Evolutionary conservation across 2,113 vertebrate species (phyloP), one percentile per base, ranked within the genome.

Genomic region (Paradoxurus hermaphroditus): DNA sequence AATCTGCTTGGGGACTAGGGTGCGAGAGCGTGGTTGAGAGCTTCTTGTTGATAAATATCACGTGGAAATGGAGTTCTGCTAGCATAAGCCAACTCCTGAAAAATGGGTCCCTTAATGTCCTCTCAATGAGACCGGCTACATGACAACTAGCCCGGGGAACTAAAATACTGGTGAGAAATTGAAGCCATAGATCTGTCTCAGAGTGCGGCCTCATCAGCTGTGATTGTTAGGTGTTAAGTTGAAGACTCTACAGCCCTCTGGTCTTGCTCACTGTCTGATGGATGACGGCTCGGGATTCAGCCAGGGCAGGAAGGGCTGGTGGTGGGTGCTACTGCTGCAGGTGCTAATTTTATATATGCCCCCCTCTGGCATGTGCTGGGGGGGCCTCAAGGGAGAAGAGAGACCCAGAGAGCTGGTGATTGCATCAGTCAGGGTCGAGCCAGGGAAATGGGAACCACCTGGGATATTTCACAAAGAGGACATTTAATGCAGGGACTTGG

Each of bases 41-140:
- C 56, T 97, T 95, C 84, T 83, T 98, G 77, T 95, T 97, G 94
- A 98, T 97, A 96, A 96, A 97, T 97, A 97, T 83, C 85, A 94
- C 0, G 0, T 97, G 86, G 51, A 96, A 97, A 97, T 96, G 56
- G 62, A 90, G 39, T 98, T 97, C 96, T 87, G 90, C 92, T 70
- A 46, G 65, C 39, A 86, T 96, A 92, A 97, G 92, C 90, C 94
- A 97, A 86, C 59, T 96, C 59, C 62, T 97, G 85, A 97, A 96
- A 98, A 97, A 98, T 86, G 65, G 84, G 75, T 92, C 70, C 68
- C 65, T 96, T 94, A 95, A 88, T 92, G 92, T 96, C 90, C 77
- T 97, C 77, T 97, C 97, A 97, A 34, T 97, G 96, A 97, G 95
- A 92, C 90, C 84, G 39, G 84, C 75, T 94, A 78, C 84, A 46